Percentiles rank a stretch among this genome's conserved stretches.
Conservation (phyloP, 2,797 vertebrate genomes). For the Macroramphosus scolopax region DNA sequence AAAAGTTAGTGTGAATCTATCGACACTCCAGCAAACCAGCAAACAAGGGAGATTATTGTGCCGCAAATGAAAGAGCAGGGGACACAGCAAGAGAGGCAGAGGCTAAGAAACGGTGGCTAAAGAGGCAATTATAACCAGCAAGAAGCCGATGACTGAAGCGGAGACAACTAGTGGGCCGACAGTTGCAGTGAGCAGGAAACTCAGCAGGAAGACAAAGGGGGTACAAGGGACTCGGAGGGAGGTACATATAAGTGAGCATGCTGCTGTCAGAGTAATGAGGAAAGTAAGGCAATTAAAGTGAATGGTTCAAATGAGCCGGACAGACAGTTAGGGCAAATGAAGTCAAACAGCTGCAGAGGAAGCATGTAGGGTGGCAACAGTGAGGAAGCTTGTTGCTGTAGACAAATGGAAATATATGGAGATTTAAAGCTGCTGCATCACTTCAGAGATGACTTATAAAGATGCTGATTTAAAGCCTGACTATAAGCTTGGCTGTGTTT, state of each 20-base stretch:
- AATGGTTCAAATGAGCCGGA: constrained; percentile 43
- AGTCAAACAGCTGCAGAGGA: constrained; percentile 41
- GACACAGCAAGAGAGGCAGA: constrained; percentile 34
- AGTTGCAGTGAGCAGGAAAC: constrained; percentile 26
- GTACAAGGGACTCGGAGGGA: constrained; percentile 18
- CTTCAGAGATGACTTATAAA: constrained; percentile 9
- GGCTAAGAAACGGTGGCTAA: constrained; percentile 41
- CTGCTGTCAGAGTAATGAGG: constrained; percentile 41
- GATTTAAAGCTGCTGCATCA: too few species aligned
- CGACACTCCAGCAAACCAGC: constrained; percentile 29
- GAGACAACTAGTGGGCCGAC: constrained; percentile 30
- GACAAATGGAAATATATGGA: too few species aligned
- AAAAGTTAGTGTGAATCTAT: constrained; percentile 31
- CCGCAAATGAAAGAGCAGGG: constrained; percentile 43
- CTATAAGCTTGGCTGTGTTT: too few species aligned
- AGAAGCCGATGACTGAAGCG: constrained; percentile 31
- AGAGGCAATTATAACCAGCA: constrained; percentile 62
- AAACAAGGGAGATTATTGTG: constrained; percentile 48
- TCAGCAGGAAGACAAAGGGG: constrained; percentile 22
- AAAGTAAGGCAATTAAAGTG: constrained; percentile 52
- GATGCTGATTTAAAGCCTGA: constrained; percentile 1
- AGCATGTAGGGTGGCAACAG: constrained; percentile 27
- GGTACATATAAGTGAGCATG: constrained; percentile 21
- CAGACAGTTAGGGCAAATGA: constrained; percentile 46
- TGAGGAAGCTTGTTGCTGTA: too few species aligned